A percentile compares a stretch with the other conserved stretches of the same genome.
Evolutionary conservation across 2,888 invertebrate species (phyloP).

Genomic region (Omphaloscelis lunosa): DNA sequence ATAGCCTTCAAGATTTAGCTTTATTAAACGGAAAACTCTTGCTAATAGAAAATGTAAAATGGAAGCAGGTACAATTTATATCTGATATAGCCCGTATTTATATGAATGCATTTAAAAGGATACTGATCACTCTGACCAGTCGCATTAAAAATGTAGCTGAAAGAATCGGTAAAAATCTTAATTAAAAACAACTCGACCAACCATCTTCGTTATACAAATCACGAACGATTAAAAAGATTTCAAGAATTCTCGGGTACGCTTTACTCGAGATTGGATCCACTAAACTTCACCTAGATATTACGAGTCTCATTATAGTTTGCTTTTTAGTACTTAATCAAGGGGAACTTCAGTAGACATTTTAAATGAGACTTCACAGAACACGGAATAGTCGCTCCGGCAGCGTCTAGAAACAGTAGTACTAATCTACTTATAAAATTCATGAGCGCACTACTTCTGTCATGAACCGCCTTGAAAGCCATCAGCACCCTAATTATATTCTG

Average conservation of each 20-base stretch:
- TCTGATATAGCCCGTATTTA: not conserved
- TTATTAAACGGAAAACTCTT: not conserved
- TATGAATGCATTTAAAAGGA: not conserved
- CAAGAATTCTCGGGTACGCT: slow-evolving; percentile 19
- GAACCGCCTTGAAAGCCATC: not conserved
- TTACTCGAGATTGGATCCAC: slow-evolving; percentile 22
- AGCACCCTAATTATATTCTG: no score
- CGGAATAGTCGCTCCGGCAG: not conserved
- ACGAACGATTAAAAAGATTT: slow-evolving; percentile 29
- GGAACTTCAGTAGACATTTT: slow-evolving; percentile 45
- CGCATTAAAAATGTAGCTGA: no score
- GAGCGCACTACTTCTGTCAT: not conserved
- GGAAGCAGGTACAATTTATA: not conserved
- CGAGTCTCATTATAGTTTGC: slow-evolving; percentile 43
- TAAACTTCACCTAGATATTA: slow-evolving; percentile 32
- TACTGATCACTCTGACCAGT: not conserved
- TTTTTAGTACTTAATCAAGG: slow-evolving; percentile 54
- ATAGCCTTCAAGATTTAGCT: slow-evolving; percentile 1
- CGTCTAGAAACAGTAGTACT: not conserved
- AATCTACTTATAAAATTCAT: not conserved
- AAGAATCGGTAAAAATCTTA: not conserved
- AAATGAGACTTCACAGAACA: slow-evolving; percentile 27
- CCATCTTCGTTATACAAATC: slow-evolving; percentile 3
- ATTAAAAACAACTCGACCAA: not conserved
- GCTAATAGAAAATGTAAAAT: not conserved